Evolutionary conservation across 2,888 invertebrate genomes (phyloP).

Genomic region (Acleris laterana): DNA sequence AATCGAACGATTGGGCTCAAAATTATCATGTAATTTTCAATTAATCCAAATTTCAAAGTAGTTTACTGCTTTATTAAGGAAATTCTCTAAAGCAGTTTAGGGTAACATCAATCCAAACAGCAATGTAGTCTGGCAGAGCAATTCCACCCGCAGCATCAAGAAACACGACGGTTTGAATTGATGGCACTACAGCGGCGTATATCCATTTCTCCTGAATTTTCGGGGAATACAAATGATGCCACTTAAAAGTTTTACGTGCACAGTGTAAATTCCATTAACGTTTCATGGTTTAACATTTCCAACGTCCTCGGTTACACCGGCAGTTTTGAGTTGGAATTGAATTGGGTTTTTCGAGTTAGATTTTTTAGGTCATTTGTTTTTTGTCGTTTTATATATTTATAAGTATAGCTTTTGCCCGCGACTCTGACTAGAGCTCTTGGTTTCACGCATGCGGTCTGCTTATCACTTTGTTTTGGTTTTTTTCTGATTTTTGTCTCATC

Average conservation of each 20-base stretch:
- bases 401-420: too few species aligned
- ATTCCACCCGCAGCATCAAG: constrained; percentile 15
- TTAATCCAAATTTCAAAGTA: too few species aligned
- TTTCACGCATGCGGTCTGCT: too few species aligned
- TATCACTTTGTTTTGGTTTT: too few species aligned
- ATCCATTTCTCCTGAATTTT: constrained; percentile 47
- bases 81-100: background rate
- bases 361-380: too few species aligned
- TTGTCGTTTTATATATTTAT: too few species aligned
- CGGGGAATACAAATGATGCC: constrained; percentile 74
- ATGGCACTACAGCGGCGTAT: constrained; percentile 36
- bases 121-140: constrained; percentile 8
- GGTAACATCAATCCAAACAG: background rate
- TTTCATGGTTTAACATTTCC: constrained; percentile 76
- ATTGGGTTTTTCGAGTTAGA: constrained; percentile 13
- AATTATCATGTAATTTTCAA: too few species aligned
- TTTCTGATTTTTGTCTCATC: too few species aligned
- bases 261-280: constrained; percentile 76
- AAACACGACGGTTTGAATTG: constrained; percentile 29
- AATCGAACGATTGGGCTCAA: too few species aligned
- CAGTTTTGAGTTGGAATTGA: constrained; percentile 50
- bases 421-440: too few species aligned
- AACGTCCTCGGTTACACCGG: constrained; percentile 43
- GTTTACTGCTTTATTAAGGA: too few species aligned
- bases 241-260: constrained; percentile 79